Conservation (phyloP, 2,113 vertebrate species). For the Gasterosteus aculeatus region DNA sequence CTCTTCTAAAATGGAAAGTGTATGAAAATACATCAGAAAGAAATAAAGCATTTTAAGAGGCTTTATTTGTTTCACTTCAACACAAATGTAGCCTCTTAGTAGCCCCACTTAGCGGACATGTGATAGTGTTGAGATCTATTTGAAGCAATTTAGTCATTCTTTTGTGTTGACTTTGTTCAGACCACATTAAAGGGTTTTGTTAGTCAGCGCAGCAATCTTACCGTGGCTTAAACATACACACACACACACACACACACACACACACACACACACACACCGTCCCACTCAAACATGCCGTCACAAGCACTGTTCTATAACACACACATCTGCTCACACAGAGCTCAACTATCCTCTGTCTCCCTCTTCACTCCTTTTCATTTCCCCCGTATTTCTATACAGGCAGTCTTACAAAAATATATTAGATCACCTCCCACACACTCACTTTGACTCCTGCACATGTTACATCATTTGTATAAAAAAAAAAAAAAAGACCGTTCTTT, state of each 20-base stretch:
- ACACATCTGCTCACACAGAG: conserved; percentile 33
- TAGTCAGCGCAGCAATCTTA: conserved; percentile 58
- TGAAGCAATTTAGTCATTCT: conserved; percentile 37
- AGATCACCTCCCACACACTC: conserved; percentile 65
- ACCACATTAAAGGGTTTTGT: conserved; percentile 46
- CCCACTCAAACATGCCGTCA: conserved; percentile 45
- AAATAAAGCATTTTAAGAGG: conserved; percentile 22
- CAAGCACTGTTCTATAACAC: conserved; percentile 37
- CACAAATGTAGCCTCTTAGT: conserved; percentile 7
- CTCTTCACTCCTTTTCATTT: conserved; percentile 35
- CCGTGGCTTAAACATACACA: conserved; percentile 54
- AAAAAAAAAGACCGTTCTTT: conserved; percentile 22
- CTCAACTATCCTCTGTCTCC: conserved; percentile 43
- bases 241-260: conserved; percentile 58
- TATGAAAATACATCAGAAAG: not conserved
- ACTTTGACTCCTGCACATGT: conserved; percentile 74
- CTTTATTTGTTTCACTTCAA: not conserved
- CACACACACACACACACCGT: conserved; percentile 52
- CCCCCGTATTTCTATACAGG: conserved; percentile 48
- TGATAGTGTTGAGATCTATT: not conserved
- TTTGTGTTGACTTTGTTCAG: conserved; percentile 44
- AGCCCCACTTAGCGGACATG: too few species aligned
- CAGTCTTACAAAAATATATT: conserved; percentile 64
- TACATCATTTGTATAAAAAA: conserved; percentile 69
- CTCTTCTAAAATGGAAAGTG: conserved; percentile 18